Evolutionary conservation across 2,797 vertebrate genomes (phyloP), one percentile per base, ranked within the genome.

Genomic region (Silurus lanzhouensis): DNA sequence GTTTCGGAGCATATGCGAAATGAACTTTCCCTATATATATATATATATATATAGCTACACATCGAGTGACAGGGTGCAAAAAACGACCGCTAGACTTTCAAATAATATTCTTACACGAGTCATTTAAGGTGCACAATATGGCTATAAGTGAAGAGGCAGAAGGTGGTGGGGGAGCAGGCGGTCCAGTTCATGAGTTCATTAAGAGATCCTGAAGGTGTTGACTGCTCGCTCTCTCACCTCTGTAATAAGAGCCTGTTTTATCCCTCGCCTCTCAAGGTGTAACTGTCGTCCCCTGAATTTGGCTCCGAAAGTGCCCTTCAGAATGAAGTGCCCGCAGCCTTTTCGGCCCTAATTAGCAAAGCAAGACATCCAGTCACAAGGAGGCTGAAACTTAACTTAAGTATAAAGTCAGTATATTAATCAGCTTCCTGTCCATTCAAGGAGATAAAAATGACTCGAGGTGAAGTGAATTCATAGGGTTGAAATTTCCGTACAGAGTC

Each of bases 241-340:
- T 55, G 38, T 67, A 72, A 80, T 66, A 19, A 77, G 63, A 68
- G 74, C 17, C 58, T 75, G 25, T 81, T 81, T 81, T 55, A 20
- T 48, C 61, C 52, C 80, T 68, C 80, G 10, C 80, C n/a, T 70
- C 80, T 67, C 66, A 67, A 63, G 38, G 90, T 89, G 90, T 86
- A 87, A 78, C 89, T 92, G 92, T 93, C 92, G 92, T 93, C 92
- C 92, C 68, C 1, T 52, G 8, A 74, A 46, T 89, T 87, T 91
- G 92, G 94, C 94, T 94, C 92, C 92, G 93, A 92, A 94, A 92
- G 90, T 89, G 84, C 89, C 92, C 90, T 88, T 90, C 91, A 91
- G 90, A 89, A 90, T 92, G 89, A 94, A 93, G 92, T 92, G 93
- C 91, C 89, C 93, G 25, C 93, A 92, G 90, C 91, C 91, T 94